Evolutionary conservation across 1,140 invertebrate genomes (phyloP).

Genomic region (Akabosia matsudoensis): DNA sequence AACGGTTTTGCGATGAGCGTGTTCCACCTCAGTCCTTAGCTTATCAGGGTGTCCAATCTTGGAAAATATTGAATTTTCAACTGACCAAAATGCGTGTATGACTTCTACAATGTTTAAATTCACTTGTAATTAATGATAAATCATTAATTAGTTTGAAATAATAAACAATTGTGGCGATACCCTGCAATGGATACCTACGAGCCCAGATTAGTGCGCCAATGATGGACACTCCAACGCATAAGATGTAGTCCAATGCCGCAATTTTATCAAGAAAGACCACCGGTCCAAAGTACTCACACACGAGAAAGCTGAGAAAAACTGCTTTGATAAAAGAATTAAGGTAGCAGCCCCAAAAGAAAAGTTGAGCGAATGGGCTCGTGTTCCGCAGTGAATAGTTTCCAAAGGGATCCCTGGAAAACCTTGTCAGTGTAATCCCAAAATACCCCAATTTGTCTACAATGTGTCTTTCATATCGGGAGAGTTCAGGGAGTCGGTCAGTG

Average conservation of each 20-base stretch:
- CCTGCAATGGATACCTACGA: background rate
- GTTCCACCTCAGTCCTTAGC: background rate
- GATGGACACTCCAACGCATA: background rate
- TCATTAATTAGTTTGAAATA: background rate
- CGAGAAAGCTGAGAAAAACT: background rate
- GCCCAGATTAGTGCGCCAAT: background rate
- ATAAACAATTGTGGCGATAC: background rate
- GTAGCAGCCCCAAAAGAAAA: background rate
- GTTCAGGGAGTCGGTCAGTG: no score
- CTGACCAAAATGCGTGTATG: background rate
- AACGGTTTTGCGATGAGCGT: background rate
- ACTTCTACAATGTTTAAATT: slow-evolving; percentile 4
- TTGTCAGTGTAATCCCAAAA: background rate
- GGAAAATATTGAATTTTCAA: background rate
- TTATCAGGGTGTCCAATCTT: background rate
- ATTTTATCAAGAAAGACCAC: slow-evolving; percentile 2
- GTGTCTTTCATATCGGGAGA: background rate
- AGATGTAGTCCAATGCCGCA: slow-evolving; percentile 12
- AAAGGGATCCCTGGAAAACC: background rate
- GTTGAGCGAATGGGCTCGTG: background rate
- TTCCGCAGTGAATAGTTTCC: background rate
- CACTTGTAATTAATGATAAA: no score
- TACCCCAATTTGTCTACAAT: slow-evolving; percentile 12
- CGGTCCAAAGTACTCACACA: background rate
- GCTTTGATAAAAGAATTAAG: background rate